These are phyloP conservation scores for Sebastiscus tertius DNA, from an alignment of 2,797 vertebrate species.

Conservation along the genomic window DNA sequence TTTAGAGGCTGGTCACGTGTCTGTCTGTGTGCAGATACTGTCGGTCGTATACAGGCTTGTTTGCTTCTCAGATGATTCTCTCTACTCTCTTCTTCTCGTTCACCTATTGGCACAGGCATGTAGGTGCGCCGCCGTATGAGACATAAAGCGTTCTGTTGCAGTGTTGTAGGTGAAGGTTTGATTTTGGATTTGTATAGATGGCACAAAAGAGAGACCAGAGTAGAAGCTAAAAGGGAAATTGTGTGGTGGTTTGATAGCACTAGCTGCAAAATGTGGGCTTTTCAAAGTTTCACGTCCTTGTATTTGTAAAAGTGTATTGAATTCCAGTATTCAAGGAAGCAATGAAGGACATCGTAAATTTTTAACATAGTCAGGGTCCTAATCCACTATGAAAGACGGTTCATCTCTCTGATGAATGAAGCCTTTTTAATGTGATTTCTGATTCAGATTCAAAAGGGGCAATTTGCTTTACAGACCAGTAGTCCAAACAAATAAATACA, in stretches of 20 bases:
- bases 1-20: conserved; percentile 47
- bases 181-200: not conserved
- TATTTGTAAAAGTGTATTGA: not conserved
- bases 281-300: not conserved
- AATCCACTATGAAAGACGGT: not conserved
- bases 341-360: conserved; percentile 3
- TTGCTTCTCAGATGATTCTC: not conserved
- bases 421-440: not conserved
- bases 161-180: not conserved
- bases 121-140: not conserved
- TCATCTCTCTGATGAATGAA: not conserved
- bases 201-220: not conserved
- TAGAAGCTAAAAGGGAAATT: not conserved
- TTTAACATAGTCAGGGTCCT: not conserved
- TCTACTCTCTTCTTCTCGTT: not conserved
- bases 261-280: not conserved
- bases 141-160: not conserved
- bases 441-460: not conserved
- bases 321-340: not conserved
- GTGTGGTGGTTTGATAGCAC: not conserved
- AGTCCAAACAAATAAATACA: not conserved
- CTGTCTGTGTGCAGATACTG: conserved; percentile 11
- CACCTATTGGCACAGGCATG: not conserved
- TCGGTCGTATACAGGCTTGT: not conserved
- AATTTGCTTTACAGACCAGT: not conserved